Percentiles rank a stretch among this genome's conserved stretches.
Evolutionary conservation across 2,797 vertebrate genomes (phyloP).

Genomic region (Anabas testudineus): DNA sequence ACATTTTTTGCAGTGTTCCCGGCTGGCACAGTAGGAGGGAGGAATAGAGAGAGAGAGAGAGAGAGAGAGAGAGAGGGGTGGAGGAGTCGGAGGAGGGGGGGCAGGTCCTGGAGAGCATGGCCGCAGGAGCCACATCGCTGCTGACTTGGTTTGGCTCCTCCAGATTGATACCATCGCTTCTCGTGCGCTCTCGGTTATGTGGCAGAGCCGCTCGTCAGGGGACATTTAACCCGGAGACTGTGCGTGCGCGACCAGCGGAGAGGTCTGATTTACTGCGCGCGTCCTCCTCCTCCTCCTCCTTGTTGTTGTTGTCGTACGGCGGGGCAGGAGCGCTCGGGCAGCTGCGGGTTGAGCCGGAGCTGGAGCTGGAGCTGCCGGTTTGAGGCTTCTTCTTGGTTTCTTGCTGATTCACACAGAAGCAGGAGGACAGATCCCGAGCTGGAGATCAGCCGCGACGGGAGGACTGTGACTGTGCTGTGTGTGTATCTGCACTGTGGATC

Average conservation of each 20-base stretch:
- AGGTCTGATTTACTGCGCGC: conserved; percentile 52
- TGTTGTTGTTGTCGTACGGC: not conserved
- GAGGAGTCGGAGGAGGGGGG: conserved; percentile 21
- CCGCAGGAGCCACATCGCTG: conserved; percentile 53
- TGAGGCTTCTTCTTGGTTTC: conserved; percentile 16
- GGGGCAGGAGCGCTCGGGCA: conserved; percentile 14
- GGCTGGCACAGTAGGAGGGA: conserved; percentile 68
- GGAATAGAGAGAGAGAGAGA: conserved; percentile 3
- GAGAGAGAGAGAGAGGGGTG: conserved; percentile 12
- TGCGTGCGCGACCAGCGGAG: conserved; percentile 66
- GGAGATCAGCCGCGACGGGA: not conserved
- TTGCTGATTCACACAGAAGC: conserved; percentile 29
- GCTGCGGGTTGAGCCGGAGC: conserved; percentile 31
- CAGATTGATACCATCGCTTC: conserved; percentile 28
- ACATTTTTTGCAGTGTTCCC: conserved; percentile 62
- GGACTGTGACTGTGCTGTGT: conserved; percentile 12
- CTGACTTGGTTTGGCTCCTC: conserved; percentile 45
- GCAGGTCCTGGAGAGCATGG: conserved; percentile 69
- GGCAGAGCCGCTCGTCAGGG: conserved; percentile 45
- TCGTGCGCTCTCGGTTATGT: conserved; percentile 67
- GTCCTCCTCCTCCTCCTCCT: not conserved
- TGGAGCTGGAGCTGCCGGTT: conserved; percentile 38
- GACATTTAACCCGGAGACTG: conserved; percentile 16
- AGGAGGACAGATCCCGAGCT: conserved; percentile 8
- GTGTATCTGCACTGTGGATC: conserved; percentile 5